Percentiles rank a stretch among this genome's conserved stretches.
These are phyloP conservation scores for Antrozous pallidus DNA, from an alignment of 2,797 vertebrate species.

Conservation along the genomic window DNA sequence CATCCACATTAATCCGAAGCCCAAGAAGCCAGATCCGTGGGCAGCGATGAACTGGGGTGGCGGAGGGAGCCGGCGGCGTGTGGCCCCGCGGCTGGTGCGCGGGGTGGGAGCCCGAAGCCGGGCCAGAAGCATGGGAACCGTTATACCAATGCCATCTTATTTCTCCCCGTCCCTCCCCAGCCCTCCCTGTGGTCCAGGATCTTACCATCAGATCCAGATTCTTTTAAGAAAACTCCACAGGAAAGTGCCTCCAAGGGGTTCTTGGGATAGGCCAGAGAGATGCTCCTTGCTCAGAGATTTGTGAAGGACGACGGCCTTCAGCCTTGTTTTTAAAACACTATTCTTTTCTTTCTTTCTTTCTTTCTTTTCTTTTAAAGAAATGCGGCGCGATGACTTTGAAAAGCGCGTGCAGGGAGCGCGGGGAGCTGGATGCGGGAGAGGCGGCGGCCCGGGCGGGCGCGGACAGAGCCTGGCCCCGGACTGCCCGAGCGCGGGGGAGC, in stretches of 20 bases:
- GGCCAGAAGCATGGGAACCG: not conserved
- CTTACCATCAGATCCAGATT: not conserved
- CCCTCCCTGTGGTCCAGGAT: not conserved
- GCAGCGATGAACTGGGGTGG: constrained; percentile 10
- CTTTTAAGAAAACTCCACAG: not conserved
- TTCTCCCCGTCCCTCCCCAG: not conserved
- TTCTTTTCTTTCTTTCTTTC: not conserved
- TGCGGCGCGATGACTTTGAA: not conserved
- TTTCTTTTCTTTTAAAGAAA: not conserved
- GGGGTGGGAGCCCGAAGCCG: not conserved
- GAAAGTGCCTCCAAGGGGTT: not conserved
- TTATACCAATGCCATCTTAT: not conserved
- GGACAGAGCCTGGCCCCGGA: not conserved
- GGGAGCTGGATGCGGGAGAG: not conserved
- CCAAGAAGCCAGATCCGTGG: constrained; percentile 37
- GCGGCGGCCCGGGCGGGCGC: not conserved
- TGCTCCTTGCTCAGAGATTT: not conserved
- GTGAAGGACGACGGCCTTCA: not conserved
- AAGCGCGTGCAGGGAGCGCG: not conserved
- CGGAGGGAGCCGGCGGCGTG: not conserved
- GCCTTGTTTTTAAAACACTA: not conserved
- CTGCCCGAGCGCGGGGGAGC: not conserved
- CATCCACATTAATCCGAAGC: constrained; percentile 54
- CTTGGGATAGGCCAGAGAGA: not conserved
- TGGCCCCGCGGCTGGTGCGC: not conserved